These are phyloP conservation scores for Drosophila miranda DNA, from an alignment of 1,140 invertebrate species.

Conservation along the genomic window DNA sequence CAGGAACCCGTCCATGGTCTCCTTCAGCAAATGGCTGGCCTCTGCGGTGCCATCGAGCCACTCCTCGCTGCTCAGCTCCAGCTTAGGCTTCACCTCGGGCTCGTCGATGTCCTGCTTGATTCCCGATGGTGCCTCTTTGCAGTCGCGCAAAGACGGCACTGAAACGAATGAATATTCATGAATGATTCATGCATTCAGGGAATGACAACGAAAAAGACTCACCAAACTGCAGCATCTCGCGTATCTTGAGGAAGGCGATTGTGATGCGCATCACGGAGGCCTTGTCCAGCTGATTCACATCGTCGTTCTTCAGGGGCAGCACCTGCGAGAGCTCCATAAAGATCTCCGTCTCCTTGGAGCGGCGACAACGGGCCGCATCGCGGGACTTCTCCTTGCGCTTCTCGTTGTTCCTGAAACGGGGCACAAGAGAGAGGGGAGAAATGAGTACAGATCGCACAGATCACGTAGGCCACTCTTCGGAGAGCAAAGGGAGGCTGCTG, in stretches of 20 bases:
- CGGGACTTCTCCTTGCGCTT: constrained; percentile 98
- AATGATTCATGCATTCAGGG: constrained; percentile 25
- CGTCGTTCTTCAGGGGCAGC: constrained; percentile 90
- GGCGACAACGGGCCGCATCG: constrained; percentile 95
- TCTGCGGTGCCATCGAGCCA: constrained; percentile 60
- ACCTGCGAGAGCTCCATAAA: constrained; percentile 93
- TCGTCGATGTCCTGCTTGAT: constrained; percentile 39
- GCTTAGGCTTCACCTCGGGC: constrained; percentile 49
- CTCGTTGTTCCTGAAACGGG: constrained; percentile 91
- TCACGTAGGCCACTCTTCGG: constrained; percentile 58
- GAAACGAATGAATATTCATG: constrained; percentile 46
- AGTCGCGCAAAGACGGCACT: constrained; percentile 49
- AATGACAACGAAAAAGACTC: constrained; percentile 81
- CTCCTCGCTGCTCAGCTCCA: constrained; percentile 54
- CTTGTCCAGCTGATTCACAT: constrained; percentile 95
- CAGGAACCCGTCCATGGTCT: constrained; percentile 94
- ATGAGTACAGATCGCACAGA: constrained; percentile 30
- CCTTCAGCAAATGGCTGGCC: constrained; percentile 56
- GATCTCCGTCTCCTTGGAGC: constrained; percentile 96
- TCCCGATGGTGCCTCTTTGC: constrained; percentile 12
- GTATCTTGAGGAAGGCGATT: constrained; percentile 93
- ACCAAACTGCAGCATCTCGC: constrained; percentile 91
- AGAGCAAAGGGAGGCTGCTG: background rate
- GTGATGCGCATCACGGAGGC: constrained; percentile 97
- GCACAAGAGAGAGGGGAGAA: constrained; percentile 56